These are phyloP conservation scores for Pipistrellus pipistrellus DNA, from an alignment of 2,797 vertebrate species.

Conservation along the genomic window DNA sequence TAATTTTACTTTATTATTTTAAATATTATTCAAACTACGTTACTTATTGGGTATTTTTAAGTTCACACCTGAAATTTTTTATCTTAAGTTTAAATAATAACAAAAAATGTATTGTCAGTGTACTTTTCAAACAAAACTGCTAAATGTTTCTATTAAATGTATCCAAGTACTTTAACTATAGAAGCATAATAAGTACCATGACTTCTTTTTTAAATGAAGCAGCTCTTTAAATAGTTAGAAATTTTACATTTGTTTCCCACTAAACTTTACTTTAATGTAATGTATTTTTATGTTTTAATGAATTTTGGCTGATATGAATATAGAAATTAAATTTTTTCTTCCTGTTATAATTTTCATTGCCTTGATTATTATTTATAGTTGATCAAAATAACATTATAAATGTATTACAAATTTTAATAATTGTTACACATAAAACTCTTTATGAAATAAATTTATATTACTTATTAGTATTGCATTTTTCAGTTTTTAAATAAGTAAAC, in stretches of 20 bases:
- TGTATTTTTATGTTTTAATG: slow-evolving; percentile 46
- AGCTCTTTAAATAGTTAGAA: slow-evolving; percentile 8
- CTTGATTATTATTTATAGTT: slow-evolving; percentile 19
- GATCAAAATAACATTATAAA: slow-evolving; percentile 44
- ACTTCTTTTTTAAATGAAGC: slow-evolving; percentile 42
- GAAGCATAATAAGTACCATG: neutral
- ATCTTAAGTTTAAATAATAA: slow-evolving; percentile 38
- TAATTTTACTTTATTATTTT: slow-evolving; percentile 13
- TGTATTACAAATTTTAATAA: slow-evolving; percentile 20
- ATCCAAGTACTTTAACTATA: neutral
- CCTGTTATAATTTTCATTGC: slow-evolving; percentile 41
- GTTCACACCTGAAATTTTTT: slow-evolving; percentile 42
- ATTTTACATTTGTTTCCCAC: slow-evolving; percentile 7
- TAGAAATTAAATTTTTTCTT: slow-evolving; percentile 47
- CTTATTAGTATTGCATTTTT: neutral
- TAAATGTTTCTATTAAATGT: slow-evolving; percentile 38
- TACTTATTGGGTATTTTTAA: slow-evolving; percentile 19
- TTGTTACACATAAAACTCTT: slow-evolving; percentile 18
- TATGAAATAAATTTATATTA: slow-evolving; percentile 24
- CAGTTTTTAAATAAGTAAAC: neutral
- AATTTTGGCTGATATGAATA: neutral
- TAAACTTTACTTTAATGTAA: slow-evolving; percentile 50
- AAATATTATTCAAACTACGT: slow-evolving; percentile 1
- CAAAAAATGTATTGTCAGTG: neutral
- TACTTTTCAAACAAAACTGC: slow-evolving; percentile 57